Evolutionary conservation across 2,113 vertebrate genomes (phyloP).

Genomic region (Asarcornis scutulata): DNA sequence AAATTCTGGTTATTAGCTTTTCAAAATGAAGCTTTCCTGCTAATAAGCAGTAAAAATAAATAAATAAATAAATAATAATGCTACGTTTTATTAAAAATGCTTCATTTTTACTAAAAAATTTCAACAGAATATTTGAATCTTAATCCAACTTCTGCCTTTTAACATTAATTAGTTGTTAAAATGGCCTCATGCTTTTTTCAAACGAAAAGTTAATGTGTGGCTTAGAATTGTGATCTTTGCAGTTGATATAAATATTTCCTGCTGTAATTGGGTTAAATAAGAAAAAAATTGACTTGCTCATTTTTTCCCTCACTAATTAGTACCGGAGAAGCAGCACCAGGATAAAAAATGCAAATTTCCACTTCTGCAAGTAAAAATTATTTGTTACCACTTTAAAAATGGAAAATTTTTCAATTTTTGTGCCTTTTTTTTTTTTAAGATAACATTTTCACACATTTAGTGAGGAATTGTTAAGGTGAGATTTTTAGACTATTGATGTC

Average conservation of each 20-base stretch:
- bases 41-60: not conserved
- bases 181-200: not conserved
- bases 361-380: not conserved
- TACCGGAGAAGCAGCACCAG: not conserved
- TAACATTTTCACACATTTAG: not conserved
- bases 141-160: not conserved
- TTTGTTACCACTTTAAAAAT: not conserved
- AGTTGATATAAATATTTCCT: not conserved
- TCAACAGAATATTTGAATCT: not conserved
- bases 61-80: slow-evolving; percentile 16
- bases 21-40: not conserved
- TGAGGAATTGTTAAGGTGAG: not conserved
- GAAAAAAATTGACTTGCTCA: not conserved
- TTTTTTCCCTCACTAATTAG: not conserved
- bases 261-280: not conserved
- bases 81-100: slow-evolving; percentile 9
- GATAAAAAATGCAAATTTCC: not conserved
- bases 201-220: not conserved
- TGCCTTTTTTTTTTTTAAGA: not conserved
- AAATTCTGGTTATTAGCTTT: slow-evolving; percentile 44
- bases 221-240: not conserved
- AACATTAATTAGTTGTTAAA: not conserved
- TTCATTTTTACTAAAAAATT: not conserved
- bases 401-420: not conserved
- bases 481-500: not conserved